Evolutionary conservation across 2,797 vertebrate genomes (phyloP), one percentile per base, ranked within the genome.

Genomic region (Mormyrops attenuatus): DNA sequence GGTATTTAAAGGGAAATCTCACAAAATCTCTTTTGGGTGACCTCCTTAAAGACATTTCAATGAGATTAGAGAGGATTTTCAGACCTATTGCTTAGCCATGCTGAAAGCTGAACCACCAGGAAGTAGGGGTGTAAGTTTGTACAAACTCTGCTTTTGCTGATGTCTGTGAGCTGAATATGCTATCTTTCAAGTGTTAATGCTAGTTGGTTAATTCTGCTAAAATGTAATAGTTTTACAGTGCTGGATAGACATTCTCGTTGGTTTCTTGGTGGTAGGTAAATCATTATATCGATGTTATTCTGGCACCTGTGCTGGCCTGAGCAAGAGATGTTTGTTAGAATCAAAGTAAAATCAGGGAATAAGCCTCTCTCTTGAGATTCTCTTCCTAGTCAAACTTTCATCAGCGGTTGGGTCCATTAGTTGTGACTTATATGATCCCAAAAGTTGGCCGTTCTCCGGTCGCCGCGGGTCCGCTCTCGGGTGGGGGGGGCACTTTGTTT

Each of bases 1-100:
- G 30, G 84, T 41, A 89, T 89, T 89, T 87, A 86, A 86, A 22
- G 22, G 82, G 80, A 69, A 22, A 52, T 44, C 47, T 26, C 60
- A 52, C 60, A 73, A 47, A 85, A 82, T 52, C 53, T 85, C n/a
- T 53, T 34, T 57, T 44, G 49, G 30, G 34, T 53, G 69, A 38
- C 63, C 63, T 20, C 47, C 26, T 53, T 77, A 52, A 44, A 88
- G 66, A 49, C 63, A 88, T 49, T 77, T 49, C 20, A 86, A 53
- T 38, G 49, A 50, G n/a, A 50, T 50, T 86, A 53, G 80, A 84
- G n/a, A 49, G 49, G 50, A 55, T 87, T 55, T 41, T 26, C 38
- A 55, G 69, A 8, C 15, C 3, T 4, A 13, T 87, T 87, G 85
- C 13, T 87, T 57, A 55, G 34, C 6, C 53, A n/a, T n/a, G 34